phyloP scores from a whole-genome alignment of 2,113 vertebrate species.

The Caretta caretta region DNA sequence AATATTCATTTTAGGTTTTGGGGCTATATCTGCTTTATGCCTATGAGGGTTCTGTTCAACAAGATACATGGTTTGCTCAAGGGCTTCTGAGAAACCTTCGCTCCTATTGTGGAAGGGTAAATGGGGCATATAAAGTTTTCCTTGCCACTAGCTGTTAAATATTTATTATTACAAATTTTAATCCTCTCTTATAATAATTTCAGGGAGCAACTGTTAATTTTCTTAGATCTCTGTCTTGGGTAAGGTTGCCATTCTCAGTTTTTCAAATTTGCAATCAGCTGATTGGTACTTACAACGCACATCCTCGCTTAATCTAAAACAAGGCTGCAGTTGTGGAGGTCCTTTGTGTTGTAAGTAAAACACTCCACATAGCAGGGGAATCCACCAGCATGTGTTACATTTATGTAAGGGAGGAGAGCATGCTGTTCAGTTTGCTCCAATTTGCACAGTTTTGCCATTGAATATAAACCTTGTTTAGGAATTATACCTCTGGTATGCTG shows the following conservation, averaged over 20 bases:
- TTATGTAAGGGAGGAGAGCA: conserved; percentile 58
- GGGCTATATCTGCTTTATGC: not conserved
- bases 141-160: conserved; percentile 1
- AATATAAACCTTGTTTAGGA: not conserved
- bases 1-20: not conserved
- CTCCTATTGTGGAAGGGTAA: not conserved
- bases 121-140: not conserved
- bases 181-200: conserved; percentile 51
- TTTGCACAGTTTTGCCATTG: conserved; percentile 52
- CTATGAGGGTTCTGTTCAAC: not conserved
- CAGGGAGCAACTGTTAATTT: conserved; percentile 38
- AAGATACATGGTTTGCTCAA: not conserved
- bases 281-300: conserved; percentile 70
- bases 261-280: conserved; percentile 68
- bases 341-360: conserved; percentile 78
- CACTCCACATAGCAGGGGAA: conserved; percentile 58
- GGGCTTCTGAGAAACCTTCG: not conserved
- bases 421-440: conserved; percentile 43
- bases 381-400: conserved; percentile 68
- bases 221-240: conserved; percentile 43
- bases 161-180: conserved; percentile 31
- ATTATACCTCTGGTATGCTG: conserved; percentile 41
- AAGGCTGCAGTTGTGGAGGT: conserved; percentile 73
- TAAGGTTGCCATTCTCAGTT: conserved; percentile 72
- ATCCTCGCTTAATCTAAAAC: conserved; percentile 73